These are phyloP conservation scores for Marmota monax DNA, from an alignment of 2,113 vertebrate genomes.

Conservation along the genomic window DNA sequence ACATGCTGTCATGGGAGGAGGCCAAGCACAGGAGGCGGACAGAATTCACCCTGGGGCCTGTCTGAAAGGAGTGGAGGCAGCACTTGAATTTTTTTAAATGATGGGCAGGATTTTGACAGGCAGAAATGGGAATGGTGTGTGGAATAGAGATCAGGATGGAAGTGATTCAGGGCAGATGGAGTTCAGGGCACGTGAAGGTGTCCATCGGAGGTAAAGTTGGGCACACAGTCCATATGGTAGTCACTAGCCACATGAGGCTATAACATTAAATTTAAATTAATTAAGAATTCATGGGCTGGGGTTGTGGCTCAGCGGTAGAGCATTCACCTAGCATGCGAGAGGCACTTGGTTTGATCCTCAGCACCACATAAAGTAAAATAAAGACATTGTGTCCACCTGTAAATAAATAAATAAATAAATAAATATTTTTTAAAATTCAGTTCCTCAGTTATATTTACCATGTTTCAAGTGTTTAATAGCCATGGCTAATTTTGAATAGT, in stretches of 20 bases:
- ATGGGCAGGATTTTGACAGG: background rate
- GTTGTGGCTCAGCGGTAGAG: no score
- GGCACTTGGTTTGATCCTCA: no score
- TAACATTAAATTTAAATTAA: background rate
- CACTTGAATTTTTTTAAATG: background rate
- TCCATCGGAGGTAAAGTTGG: background rate
- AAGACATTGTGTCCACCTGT: no score
- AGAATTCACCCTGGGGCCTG: background rate
- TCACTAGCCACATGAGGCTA: background rate
- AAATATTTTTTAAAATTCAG: background rate
- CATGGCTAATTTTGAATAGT: background rate
- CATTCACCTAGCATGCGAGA: no score
- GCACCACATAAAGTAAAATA: no score
- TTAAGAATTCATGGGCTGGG: background rate
- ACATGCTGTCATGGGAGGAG: background rate
- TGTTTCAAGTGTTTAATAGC: background rate
- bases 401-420: no score
- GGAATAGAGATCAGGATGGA: background rate
- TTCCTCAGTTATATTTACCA: background rate
- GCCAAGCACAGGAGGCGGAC: background rate
- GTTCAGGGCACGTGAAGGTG: accelerated
- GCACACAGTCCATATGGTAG: accelerated
- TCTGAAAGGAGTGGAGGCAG: background rate
- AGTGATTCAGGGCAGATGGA: background rate
- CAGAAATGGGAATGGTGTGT: background rate